Percentiles rank a stretch among this genome's conserved stretches.
These are phyloP conservation scores for Falcaria lacertinaria DNA, from an alignment of 2,888 invertebrate species.

Conservation along the genomic window DNA sequence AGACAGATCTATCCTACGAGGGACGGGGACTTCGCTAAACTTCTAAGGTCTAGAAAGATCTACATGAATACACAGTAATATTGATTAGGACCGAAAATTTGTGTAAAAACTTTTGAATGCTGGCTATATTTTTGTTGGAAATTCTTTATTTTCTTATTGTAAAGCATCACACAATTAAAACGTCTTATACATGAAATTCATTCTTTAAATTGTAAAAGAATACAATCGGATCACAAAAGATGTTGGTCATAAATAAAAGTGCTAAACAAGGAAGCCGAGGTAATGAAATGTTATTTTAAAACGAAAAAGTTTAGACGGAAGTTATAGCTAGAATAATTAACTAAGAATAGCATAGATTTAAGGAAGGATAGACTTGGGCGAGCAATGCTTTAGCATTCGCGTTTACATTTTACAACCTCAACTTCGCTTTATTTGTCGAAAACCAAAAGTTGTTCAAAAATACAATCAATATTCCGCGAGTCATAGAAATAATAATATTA, in stretches of 20 bases:
- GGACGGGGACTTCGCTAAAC: too few relatives aligned
- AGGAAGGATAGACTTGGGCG: neutral
- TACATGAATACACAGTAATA: too few relatives aligned
- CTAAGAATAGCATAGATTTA: slow-evolving; percentile 5
- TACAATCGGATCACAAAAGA: slow-evolving; percentile 36
- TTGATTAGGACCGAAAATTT: too few relatives aligned
- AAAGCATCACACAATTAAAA: slow-evolving; percentile 48
- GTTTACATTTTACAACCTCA: slow-evolving; percentile 66
- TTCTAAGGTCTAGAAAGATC: too few relatives aligned
- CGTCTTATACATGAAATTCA: slow-evolving; percentile 38
- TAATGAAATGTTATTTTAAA: slow-evolving; percentile 50
- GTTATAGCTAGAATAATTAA: slow-evolving; percentile 12
- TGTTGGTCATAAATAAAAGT: slow-evolving; percentile 39
- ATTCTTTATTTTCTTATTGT: slow-evolving; percentile 48
- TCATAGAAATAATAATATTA: slow-evolving; percentile 9
- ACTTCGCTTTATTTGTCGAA: slow-evolving; percentile 58
- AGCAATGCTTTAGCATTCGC: slow-evolving; percentile 18
- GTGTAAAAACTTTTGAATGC: slow-evolving; percentile 3
- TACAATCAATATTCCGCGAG: slow-evolving; percentile 21
- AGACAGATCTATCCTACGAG: too few relatives aligned
- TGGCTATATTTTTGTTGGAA: slow-evolving; percentile 16
- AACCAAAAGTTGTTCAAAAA: slow-evolving; percentile 41
- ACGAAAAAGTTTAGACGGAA: slow-evolving; percentile 12
- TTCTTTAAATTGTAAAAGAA: slow-evolving; percentile 42
- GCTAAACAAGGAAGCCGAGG: slow-evolving; percentile 69